Conservation (phyloP, 2,888 invertebrate genomes). For the Cerastis rubricosa region DNA sequence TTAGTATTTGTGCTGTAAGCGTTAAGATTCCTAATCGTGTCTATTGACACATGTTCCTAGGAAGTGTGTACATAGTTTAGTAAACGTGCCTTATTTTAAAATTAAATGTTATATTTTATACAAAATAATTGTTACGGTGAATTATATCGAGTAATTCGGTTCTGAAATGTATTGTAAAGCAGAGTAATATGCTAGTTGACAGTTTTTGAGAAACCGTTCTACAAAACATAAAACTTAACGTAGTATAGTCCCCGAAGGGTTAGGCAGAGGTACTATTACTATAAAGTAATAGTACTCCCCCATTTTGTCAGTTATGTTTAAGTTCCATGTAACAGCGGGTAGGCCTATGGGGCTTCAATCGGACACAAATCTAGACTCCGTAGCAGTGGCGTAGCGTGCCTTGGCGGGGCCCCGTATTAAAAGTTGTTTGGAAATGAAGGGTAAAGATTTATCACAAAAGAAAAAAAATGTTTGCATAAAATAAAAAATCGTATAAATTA, state of each 20-base stretch:
- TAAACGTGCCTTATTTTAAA: conserved; percentile 43
- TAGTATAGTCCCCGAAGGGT: not conserved
- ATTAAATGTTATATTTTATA: conserved; percentile 15
- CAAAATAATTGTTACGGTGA: not conserved
- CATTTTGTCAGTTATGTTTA: not conserved
- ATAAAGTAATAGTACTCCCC: too few species aligned
- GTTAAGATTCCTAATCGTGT: conserved; percentile 18
- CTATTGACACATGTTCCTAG: conserved; percentile 51
- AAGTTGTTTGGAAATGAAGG: too few species aligned
- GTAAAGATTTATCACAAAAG: too few species aligned
- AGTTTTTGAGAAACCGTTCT: not conserved
- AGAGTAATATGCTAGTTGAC: not conserved
- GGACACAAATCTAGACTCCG: not conserved
- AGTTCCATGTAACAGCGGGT: not conserved
- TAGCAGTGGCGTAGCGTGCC: too few species aligned
- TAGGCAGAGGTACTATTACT: not conserved
- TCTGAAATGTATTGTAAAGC: not conserved
- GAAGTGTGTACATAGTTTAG: conserved; percentile 49
- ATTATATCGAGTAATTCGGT: conserved; percentile 4
- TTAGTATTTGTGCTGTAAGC: not conserved
- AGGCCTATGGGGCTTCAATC: not conserved
- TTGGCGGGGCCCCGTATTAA: too few species aligned
- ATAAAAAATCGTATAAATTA: too few species aligned
- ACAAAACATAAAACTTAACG: not conserved
- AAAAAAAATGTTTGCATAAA: too few species aligned